A percentile compares a stretch with the other conserved stretches of the same genome.
Conservation (phyloP, 2,797 vertebrate species). For the Enteromius paludinosus region DNA sequence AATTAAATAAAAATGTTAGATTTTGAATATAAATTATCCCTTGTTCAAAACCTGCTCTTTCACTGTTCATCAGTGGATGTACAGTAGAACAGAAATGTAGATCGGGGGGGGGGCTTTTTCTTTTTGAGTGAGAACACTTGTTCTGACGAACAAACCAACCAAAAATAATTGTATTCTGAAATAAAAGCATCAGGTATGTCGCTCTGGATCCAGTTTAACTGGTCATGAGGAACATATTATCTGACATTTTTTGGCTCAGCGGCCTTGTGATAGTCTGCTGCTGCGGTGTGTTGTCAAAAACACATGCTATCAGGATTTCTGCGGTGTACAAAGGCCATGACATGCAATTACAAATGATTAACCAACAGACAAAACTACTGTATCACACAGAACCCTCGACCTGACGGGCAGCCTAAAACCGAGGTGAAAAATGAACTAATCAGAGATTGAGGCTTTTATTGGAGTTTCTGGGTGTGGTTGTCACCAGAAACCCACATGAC, state of each 20-base stretch:
- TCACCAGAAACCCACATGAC: slow-evolving; percentile 46
- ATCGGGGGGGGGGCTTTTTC: background rate
- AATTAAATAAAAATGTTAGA: background rate
- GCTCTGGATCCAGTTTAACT: background rate
- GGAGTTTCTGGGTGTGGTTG: slow-evolving; percentile 39
- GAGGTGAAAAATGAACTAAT: background rate
- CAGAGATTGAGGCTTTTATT: background rate
- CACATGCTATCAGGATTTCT: slow-evolving; percentile 10
- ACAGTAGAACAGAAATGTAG: background rate
- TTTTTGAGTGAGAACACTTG: background rate
- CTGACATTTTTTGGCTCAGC: background rate
- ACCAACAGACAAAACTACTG: background rate
- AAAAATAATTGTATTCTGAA: background rate
- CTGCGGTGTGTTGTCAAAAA: background rate
- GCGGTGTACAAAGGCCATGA: background rate
- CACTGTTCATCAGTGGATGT: background rate
- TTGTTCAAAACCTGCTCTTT: background rate
- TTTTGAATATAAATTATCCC: background rate
- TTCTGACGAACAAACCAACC: background rate
- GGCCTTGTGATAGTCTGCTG: slow-evolving; percentile 15
- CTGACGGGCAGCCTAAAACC: background rate
- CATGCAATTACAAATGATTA: slow-evolving; percentile 9
- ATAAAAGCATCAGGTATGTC: background rate
- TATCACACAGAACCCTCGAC: background rate
- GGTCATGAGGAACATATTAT: background rate